Conservation (phyloP, 2,797 vertebrate genomes). For the Phylloscopus collybita region DNA sequence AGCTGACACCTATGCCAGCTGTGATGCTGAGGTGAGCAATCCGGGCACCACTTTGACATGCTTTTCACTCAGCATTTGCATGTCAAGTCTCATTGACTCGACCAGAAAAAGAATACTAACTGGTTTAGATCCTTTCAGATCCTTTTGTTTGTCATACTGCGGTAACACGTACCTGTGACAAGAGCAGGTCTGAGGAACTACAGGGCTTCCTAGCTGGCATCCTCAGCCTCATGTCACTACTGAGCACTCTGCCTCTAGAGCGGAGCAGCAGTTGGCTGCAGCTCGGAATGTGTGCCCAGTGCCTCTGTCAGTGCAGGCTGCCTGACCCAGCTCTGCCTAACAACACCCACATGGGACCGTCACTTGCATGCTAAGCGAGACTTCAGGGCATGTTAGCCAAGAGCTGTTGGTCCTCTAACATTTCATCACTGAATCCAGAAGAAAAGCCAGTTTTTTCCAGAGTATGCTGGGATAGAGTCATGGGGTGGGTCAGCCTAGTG, state of each 20-base stretch:
- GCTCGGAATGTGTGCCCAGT: rapidly evolving
- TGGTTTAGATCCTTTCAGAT: background rate
- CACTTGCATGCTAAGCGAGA: rapidly evolving
- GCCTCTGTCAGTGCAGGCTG: rapidly evolving
- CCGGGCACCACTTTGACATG: background rate
- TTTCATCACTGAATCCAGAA: background rate
- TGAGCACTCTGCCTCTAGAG: rapidly evolving
- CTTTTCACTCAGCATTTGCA: background rate
- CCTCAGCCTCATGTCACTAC: rapidly evolving
- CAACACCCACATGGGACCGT: rapidly evolving
- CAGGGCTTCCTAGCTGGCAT: background rate
- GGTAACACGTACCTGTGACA: background rate
- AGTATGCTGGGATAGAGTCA: background rate
- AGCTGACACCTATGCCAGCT: background rate
- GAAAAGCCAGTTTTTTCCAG: background rate
- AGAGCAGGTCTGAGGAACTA: background rate
- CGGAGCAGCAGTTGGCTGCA: rapidly evolving
- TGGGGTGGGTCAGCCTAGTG: background rate
- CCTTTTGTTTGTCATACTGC: background rate
- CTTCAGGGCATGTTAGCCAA: rapidly evolving
- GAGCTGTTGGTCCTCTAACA: background rate
- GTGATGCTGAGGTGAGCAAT: background rate
- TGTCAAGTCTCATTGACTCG: background rate
- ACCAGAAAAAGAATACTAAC: background rate
- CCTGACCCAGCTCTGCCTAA: rapidly evolving